Conservation (phyloP, 2,888 invertebrate species). For the Cancer borealis region DNA sequence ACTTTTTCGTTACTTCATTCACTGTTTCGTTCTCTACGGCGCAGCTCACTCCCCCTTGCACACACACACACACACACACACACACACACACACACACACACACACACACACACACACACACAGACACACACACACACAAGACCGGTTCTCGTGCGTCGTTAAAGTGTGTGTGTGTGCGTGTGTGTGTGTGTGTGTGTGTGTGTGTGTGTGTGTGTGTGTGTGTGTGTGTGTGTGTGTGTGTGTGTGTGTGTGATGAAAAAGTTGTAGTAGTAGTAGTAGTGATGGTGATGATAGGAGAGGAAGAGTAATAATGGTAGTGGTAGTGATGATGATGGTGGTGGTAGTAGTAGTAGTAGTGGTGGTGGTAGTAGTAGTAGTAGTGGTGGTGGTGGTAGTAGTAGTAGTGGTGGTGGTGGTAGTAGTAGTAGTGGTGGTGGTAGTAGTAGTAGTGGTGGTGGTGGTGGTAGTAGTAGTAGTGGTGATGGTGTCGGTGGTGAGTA, state of each 20-base stretch:
- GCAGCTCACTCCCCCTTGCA: background rate
- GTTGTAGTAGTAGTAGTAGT: too few relatives aligned
- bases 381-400: background rate
- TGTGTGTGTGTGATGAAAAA: too few relatives aligned
- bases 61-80: slow-evolving; percentile 25
- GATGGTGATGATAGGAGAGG: background rate
- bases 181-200: slow-evolving; percentile 29
- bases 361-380: background rate
- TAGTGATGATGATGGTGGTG: background rate
- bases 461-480: background rate
- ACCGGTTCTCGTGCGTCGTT: slow-evolving; percentile 1
- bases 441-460: background rate
- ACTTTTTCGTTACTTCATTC: background rate
- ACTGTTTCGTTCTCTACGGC: background rate
- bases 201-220: slow-evolving; percentile 32
- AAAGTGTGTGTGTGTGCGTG: background rate
- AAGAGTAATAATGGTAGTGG: background rate
- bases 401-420: background rate
- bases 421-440: background rate
- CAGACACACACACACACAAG: background rate
- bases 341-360: background rate
- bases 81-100: slow-evolving; percentile 32
- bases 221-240: background rate
- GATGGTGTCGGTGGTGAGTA: background rate
- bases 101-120: slow-evolving; percentile 31